Base-by-base conservation (phyloP, 2,797 vertebrate species). In the Enteromius radiatus region DNA sequence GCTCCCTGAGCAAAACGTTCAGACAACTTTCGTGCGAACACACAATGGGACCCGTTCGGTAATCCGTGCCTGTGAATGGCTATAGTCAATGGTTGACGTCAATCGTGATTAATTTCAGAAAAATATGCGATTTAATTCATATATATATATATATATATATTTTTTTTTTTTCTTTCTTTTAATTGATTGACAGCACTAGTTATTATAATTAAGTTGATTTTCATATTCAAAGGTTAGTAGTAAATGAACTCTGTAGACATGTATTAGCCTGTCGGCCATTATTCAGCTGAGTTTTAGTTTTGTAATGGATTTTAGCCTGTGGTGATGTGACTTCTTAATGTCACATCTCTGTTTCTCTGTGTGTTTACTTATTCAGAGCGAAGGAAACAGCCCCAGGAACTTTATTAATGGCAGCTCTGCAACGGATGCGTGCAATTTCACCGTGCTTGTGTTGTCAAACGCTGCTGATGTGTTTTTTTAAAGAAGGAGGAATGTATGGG, bases 381-480 rank as follows among this genome's bases (percentile, higher is more conserved):
- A 74, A 47, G 19, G 21, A 28, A 64, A 65, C 9, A 15, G 61
- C 80, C 45, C 1, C 1, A 12, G 71, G 47, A 10, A 1, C 26
- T 31, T 82, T 21, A 52, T 23, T 75, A 76, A 65, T 56, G 71
- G 23, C 61, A 28, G 45, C 41, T 33, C 12, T 64, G 21, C 26
- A 75, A 82, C 68, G 10, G 23, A 82, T 82, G 71, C 2, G 43
- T 67, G 70, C 61, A 76, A 45, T 82, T 65, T 67, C 45, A 54
- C 14, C 3, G 0, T 9, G 9, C 38, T 77, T 47, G 41, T 68
- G 17, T 61, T 71, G 28, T 45, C 67, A 70, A 61, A 61, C 59
- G n/a, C 59, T 10, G n/a, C 59, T 10, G 17, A 49, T 49, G 17
- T 67, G 33, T 33, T 19, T 67, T 43, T 49, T 45, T 38, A n/a